These are phyloP conservation scores for Pogona vitticeps DNA, from an alignment of 2,113 vertebrate genomes.

Conservation along the genomic window DNA sequence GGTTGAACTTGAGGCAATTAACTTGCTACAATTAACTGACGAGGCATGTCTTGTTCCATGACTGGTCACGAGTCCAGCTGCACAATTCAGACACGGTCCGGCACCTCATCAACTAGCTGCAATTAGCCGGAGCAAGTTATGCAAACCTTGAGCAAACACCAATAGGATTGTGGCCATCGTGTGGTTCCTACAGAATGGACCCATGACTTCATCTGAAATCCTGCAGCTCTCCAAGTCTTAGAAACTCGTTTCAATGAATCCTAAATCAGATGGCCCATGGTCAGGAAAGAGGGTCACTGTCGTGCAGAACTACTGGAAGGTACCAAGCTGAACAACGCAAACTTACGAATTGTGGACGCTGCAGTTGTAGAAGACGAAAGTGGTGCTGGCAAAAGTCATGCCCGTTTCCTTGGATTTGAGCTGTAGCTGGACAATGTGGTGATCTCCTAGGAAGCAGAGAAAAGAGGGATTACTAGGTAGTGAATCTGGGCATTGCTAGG, in stretches of 20 bases:
- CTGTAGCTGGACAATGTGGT: slow-evolving; percentile 96
- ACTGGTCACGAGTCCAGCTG: too few species aligned
- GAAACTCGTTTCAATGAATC: background rate
- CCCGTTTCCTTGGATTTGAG: slow-evolving; percentile 98
- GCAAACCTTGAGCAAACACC: too few species aligned
- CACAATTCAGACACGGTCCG: too few species aligned
- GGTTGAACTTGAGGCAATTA: too few species aligned
- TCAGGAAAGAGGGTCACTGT: background rate
- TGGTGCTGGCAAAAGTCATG: slow-evolving; percentile 96
- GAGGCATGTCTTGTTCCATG: too few species aligned
- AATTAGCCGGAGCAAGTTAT: too few species aligned
- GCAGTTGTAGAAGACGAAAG: slow-evolving; percentile 99
- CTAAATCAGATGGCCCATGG: background rate
- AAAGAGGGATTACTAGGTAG: background rate
- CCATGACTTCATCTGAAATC: too few species aligned
- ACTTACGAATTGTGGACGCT: slow-evolving; percentile 98
- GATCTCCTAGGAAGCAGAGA: slow-evolving; percentile 82
- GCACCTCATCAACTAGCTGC: too few species aligned
- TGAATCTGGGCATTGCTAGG: background rate
- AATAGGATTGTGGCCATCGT: too few species aligned
- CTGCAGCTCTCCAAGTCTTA: background rate
- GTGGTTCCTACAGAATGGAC: background rate
- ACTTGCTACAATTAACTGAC: too few species aligned
- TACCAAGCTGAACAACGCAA: background rate
- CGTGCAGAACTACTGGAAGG: background rate